Percentiles rank a stretch among this genome's conserved stretches.
Evolutionary conservation across 2,888 invertebrate genomes (phyloP).

Genomic region (Volucella inflata): DNA sequence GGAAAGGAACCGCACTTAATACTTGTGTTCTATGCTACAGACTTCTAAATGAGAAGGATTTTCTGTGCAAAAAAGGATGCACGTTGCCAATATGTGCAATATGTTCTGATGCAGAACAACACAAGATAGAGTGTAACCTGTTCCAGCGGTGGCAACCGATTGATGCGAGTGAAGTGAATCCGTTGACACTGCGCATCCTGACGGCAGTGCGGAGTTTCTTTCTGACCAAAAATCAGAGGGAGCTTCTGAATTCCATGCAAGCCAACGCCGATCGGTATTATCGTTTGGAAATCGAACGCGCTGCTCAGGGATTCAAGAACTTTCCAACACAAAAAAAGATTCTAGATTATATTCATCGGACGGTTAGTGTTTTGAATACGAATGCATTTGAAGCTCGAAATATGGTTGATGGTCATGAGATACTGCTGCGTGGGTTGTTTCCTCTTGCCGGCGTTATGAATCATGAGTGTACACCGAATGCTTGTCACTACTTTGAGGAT

Average conservation of each 20-base stretch:
- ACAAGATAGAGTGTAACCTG: conserved; percentile 87
- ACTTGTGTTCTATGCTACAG: conserved; percentile 88
- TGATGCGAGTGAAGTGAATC: conserved; percentile 79
- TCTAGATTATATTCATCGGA: conserved; percentile 81
- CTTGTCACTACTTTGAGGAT: conserved; percentile 87
- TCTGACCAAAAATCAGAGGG: conserved; percentile 79
- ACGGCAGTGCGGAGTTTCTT: conserved; percentile 82
- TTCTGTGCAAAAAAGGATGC: conserved; percentile 87
- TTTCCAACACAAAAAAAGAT: conserved; percentile 81
- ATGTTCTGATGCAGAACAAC: conserved; percentile 86
- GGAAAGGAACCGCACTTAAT: conserved; percentile 84
- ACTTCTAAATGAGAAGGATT: conserved; percentile 80
- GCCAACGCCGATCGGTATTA: conserved; percentile 81
- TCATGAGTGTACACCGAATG: conserved; percentile 90
- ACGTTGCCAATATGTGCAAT: conserved; percentile 88
- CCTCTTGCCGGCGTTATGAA: conserved; percentile 88
- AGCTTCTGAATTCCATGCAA: conserved; percentile 81
- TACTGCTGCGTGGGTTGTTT: conserved; percentile 87
- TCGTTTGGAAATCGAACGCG: conserved; percentile 78
- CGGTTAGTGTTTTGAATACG: conserved; percentile 82
- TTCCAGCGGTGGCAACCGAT: conserved; percentile 86
- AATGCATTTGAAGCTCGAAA: conserved; percentile 82
- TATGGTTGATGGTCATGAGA: conserved; percentile 79
- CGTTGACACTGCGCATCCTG: conserved; percentile 80
- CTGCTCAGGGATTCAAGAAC: conserved; percentile 80